Evolutionary conservation across 2,113 vertebrate species (phyloP).

Genomic region (Chamaetylas fuelleborni): DNA sequence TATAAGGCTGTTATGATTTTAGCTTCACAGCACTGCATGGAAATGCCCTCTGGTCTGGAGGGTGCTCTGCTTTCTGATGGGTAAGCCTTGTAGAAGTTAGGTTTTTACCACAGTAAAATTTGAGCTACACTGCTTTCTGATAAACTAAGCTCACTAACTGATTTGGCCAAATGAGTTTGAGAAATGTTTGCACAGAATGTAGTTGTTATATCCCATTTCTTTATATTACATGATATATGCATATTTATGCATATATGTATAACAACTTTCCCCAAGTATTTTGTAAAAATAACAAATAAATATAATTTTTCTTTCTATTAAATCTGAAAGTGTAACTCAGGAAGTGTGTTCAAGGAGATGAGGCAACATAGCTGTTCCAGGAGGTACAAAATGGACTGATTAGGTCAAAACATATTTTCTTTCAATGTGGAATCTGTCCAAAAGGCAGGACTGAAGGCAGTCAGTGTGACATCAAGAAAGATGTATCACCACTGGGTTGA

Average conservation of each 20-base stretch:
- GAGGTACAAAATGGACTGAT: background rate
- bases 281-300: background rate
- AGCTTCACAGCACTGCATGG: background rate
- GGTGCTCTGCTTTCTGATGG: background rate
- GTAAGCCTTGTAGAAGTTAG: background rate
- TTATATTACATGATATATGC: background rate
- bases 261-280: background rate
- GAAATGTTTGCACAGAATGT: background rate
- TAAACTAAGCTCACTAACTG: background rate
- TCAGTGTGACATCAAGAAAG: background rate
- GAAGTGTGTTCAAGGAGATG: background rate
- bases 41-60: background rate
- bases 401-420: conserved; percentile 17
- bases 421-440: background rate
- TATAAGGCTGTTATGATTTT: background rate
- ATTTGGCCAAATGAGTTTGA: background rate
- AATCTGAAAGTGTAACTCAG: background rate
- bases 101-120: background rate
- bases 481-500: background rate
- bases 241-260: background rate
- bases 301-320: background rate
- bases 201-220: background rate
- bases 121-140: background rate
- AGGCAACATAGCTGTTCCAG: background rate
- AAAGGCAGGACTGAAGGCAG: background rate